Base-by-base conservation (phyloP, 2,113 vertebrate species). In the Echinops telfairi region DNA sequence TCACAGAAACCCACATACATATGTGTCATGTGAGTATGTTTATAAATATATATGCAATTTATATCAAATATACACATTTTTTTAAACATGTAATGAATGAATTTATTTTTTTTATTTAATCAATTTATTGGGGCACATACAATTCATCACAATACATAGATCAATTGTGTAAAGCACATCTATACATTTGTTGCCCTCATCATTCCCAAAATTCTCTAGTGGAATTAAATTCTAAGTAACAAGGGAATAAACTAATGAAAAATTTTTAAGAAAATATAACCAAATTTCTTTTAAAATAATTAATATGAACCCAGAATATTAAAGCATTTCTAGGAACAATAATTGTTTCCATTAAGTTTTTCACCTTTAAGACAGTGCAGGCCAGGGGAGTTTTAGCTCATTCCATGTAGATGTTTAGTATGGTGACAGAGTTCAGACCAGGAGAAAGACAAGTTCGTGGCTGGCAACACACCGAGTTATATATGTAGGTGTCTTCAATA, bases 221-320 rank as follows among this genome's bases (percentile, higher is more conserved):
- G 66, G 57, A 94, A 85, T 83, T 97, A 85, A 94, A 82, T 88
- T 94, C 25, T 47, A 93, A 92, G 15, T 91, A 87, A 95, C 79
- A 70, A 86, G 90, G 94, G 80, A 94, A 86, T 95, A 81, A 91
- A 53, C 92, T 96, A 92, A 93, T 95, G 71, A 66, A 89, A 94
- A 92, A 92, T 78, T 84, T 86, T 86, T 88, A 71, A 96, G 79
- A 91, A 80, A 16, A 96, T 88, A 96, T 79, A 97, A 77, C 64
- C 11, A 90, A 84, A 81, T 89, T 53, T 22, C 81, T 94, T 95
- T 66, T 40, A 95, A 91, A 93, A 87, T 38, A 91, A 73, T 78
- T 95, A 47, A 77, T 53, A 70, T 83, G 93, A 94, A 94, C 2
- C 6, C 73, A 94, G 86, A 89, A 84, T 85, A 86, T 93, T 95